phyloP scores from a whole-genome alignment of 2,113 vertebrate species.

The Campylorhamphus procurvoides region DNA sequence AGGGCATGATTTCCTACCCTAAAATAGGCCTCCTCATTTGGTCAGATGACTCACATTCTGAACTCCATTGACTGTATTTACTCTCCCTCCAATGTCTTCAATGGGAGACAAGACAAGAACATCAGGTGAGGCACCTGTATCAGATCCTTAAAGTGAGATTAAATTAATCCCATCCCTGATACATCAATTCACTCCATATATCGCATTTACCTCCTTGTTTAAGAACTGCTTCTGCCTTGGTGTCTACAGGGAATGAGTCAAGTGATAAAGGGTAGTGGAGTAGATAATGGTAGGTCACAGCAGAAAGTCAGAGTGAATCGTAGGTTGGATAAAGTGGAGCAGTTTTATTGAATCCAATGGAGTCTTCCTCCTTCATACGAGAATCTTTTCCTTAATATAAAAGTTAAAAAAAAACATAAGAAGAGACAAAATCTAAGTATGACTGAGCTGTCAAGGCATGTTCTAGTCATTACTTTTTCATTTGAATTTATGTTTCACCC shows the following conservation, averaged over 20 bases:
- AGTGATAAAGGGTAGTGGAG: slow-evolving; percentile 11
- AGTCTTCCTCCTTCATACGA: neutral
- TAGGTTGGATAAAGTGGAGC: neutral
- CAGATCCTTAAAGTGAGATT: neutral
- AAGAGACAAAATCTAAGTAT: neutral
- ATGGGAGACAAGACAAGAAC: neutral
- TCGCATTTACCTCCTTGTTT: neutral
- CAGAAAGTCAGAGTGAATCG: neutral
- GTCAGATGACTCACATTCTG: slow-evolving; percentile 8
- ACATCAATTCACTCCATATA: neutral
- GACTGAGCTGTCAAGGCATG: neutral
- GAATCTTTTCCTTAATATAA: neutral
- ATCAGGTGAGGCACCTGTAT: neutral
- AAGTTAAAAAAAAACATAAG: neutral
- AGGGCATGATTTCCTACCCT: neutral
- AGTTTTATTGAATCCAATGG: neutral
- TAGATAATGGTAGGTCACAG: neutral
- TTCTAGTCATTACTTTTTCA: neutral
- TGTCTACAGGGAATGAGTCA: neutral
- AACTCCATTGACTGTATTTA: neutral
- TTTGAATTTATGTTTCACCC: neutral
- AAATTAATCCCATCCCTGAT: neutral
- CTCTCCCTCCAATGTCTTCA: neutral
- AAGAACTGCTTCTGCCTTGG: neutral
- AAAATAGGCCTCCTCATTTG: slow-evolving; percentile 18